A percentile compares a stretch with the other conserved stretches of the same genome.
Evolutionary conservation across 92 coral and sea anemone genomes (phyloP).

Genomic region (Montipora capitata): DNA sequence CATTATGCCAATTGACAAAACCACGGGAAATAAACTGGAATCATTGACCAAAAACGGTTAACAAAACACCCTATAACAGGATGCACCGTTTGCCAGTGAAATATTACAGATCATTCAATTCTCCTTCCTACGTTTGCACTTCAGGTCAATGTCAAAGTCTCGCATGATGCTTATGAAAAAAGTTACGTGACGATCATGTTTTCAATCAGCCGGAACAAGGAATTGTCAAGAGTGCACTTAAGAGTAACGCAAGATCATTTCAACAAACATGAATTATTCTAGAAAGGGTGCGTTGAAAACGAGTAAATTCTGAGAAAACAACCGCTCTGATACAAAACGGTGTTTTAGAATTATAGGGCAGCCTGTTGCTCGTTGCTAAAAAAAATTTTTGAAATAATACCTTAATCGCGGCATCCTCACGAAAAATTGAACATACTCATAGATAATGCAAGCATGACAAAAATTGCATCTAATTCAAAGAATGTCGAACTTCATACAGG

Average conservation of each 20-base stretch:
- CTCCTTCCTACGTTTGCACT: background rate
- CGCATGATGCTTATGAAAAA: background rate
- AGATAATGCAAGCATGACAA: background rate
- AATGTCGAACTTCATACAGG: background rate
- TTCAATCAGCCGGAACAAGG: background rate
- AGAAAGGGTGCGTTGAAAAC: no score
- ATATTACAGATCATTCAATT: background rate
- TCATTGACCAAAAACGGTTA: background rate
- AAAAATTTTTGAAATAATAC: no score
- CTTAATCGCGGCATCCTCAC: no score
- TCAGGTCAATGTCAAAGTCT: background rate
- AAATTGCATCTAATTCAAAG: background rate
- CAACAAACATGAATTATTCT: no score
- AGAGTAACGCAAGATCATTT: conserved; percentile 16
- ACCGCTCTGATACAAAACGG: no score
- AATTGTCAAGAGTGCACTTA: background rate
- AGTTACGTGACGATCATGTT: conserved; percentile 22
- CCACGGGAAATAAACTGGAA: background rate
- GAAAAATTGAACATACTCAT: no score
- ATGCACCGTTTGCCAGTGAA: background rate
- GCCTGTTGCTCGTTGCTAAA: no score
- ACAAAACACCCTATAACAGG: background rate
- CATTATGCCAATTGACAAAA: background rate
- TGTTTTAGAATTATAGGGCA: no score
- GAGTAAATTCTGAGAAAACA: no score